A percentile compares a stretch with the other conserved stretches of the same genome.
phyloP scores from a whole-genome alignment of 2,797 vertebrate species.

The Arnoldichthys spilopterus region DNA sequence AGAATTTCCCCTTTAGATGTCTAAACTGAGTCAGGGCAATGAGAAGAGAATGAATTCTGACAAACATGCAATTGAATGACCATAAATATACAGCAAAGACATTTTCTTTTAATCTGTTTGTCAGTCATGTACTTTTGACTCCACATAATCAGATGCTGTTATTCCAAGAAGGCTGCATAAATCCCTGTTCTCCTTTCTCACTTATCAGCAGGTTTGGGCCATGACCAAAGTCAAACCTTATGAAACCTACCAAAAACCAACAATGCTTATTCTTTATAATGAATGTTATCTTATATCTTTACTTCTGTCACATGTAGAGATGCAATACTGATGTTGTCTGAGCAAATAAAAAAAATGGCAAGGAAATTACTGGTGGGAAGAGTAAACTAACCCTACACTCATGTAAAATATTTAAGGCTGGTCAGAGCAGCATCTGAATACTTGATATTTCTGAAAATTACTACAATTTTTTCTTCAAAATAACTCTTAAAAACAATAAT shows the following conservation, averaged over 20 bases:
- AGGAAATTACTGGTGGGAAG: background rate
- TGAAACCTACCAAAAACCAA: background rate
- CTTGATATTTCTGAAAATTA: too few species aligned
- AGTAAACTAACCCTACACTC: too few species aligned
- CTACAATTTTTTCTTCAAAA: too few species aligned
- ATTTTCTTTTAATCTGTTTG: constrained; percentile 64
- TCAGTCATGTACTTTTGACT: constrained; percentile 44
- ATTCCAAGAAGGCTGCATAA: constrained; percentile 36
- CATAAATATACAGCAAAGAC: constrained; percentile 65
- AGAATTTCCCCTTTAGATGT: constrained; percentile 64
- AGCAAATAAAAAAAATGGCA: background rate
- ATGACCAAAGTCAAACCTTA: background rate
- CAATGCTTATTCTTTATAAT: background rate
- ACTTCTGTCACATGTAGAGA: background rate
- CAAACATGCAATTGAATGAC: constrained; percentile 53
- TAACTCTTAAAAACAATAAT: too few species aligned
- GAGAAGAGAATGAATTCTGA: constrained; percentile 66
- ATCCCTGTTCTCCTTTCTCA: background rate
- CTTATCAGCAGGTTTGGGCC: constrained; percentile 22
- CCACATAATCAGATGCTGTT: constrained; percentile 35
- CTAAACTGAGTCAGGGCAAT: constrained; percentile 61
- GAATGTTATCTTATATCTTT: background rate
- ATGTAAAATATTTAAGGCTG: too few species aligned
- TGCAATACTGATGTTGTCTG: background rate
- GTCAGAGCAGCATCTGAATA: too few species aligned